Conservation (phyloP, 2,113 vertebrate genomes). For the Callorhinus ursinus region DNA sequence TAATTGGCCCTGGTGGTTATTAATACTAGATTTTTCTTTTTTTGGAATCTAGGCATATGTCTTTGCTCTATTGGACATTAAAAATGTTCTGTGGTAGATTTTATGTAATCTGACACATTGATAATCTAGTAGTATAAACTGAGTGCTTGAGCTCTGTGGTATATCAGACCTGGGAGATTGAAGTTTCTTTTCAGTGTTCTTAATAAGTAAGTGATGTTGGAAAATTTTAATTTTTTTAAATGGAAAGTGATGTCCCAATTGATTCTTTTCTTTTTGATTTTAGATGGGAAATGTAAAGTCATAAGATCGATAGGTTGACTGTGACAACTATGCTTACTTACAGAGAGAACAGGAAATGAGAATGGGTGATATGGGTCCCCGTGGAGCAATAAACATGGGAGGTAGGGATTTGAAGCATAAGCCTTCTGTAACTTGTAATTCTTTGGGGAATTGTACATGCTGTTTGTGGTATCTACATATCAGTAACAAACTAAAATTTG, state of each 20-base stretch:
- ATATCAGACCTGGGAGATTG: neutral
- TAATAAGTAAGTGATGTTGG: conserved; percentile 55
- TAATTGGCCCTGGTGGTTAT: neutral
- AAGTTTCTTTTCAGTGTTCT: conserved; percentile 55
- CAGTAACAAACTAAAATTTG: conserved; percentile 63
- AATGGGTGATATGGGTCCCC: conserved; percentile 98
- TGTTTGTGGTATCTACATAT: conserved; percentile 77
- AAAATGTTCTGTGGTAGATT: neutral
- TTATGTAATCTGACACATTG: neutral
- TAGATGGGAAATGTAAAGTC: conserved; percentile 84
- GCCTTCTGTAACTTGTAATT: conserved; percentile 83
- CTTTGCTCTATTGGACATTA: neutral
- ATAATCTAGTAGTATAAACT: neutral
- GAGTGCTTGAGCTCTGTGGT: neutral
- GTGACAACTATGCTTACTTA: conserved; percentile 94
- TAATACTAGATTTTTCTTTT: conserved; percentile 6
- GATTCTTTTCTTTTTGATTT: conserved; percentile 77
- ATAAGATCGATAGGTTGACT: conserved; percentile 89
- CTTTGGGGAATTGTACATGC: conserved; percentile 88
- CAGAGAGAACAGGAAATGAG: conserved; percentile 99
- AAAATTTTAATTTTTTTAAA: conserved; percentile 42
- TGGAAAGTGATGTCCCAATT: conserved; percentile 67
- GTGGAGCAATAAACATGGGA: conserved; percentile 99
- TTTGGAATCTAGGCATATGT: neutral
- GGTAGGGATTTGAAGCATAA: conserved; percentile 93